Conservation (phyloP, 2,797 vertebrate species). For the Galaxias olidus region DNA sequence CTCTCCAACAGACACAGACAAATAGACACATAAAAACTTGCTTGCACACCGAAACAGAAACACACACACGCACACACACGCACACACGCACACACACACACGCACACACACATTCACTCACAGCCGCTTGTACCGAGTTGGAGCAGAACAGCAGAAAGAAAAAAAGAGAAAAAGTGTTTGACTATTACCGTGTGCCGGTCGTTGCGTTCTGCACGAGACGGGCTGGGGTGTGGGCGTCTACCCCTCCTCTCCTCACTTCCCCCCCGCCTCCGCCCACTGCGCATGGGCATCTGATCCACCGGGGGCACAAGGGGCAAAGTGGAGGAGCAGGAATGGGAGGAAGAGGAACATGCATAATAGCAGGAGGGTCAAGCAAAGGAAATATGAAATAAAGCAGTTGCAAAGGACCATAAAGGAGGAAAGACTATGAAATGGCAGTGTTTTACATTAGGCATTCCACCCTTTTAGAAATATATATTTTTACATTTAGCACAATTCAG, state of each 20-base stretch:
- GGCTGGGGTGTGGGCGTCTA: slow-evolving; percentile 77
- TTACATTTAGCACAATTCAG: no score
- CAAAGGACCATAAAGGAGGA: no score
- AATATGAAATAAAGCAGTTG: no score
- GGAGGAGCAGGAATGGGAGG: slow-evolving; percentile 10
- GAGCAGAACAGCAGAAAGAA: slow-evolving; percentile 3
- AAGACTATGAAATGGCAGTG: no score
- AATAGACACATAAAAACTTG: slow-evolving; percentile 13
- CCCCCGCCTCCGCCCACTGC: slow-evolving; percentile 81
- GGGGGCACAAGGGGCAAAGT: slow-evolving; percentile 25
- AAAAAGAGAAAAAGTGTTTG: slow-evolving; percentile 20
- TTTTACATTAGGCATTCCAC: no score
- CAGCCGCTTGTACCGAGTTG: not conserved
- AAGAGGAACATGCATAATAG: slow-evolving; percentile 1
- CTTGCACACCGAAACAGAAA: slow-evolving; percentile 1
- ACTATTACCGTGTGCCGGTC: slow-evolving; percentile 77
- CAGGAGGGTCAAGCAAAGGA: not conserved
- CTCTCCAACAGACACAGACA: not conserved
- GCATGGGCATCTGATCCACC: slow-evolving; percentile 78
- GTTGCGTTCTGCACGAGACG: slow-evolving; percentile 75
- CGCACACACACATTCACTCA: slow-evolving; percentile 23
- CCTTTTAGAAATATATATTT: no score
- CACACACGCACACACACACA: slow-evolving; percentile 17
- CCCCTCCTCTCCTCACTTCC: slow-evolving; percentile 81
- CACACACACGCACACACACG: slow-evolving; percentile 9